These are phyloP conservation scores for Catharus minimus DNA, from an alignment of 2,113 vertebrate genomes.

Conservation along the genomic window DNA sequence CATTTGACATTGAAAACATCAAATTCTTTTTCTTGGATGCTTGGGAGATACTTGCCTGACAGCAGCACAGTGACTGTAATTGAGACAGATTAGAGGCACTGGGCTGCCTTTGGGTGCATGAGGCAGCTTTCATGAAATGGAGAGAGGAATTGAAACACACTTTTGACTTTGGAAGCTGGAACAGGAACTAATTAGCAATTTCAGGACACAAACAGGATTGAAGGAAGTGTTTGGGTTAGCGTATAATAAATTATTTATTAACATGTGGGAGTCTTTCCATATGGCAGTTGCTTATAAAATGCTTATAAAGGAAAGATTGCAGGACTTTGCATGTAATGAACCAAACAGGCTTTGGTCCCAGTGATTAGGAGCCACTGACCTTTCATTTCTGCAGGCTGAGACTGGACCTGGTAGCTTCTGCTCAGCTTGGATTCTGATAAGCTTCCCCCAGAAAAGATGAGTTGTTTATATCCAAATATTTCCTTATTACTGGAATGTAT, in stretches of 20 bases:
- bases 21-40: conserved; percentile 5
- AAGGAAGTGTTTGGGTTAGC: conserved; percentile 5
- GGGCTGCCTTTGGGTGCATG: conserved; percentile 29
- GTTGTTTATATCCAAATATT: not conserved
- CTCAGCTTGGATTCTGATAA: not conserved
- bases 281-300: conserved; percentile 11
- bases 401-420: not conserved
- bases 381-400: not conserved
- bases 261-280: not conserved
- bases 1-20: conserved; percentile 34
- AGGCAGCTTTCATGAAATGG: conserved; percentile 23
- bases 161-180: conserved; percentile 35
- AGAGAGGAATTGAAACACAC: conserved; percentile 50
- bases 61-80: conserved; percentile 12
- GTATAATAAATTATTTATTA: conserved; percentile 26
- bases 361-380: not conserved
- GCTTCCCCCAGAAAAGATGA: not conserved
- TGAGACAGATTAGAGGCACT: conserved; percentile 54
- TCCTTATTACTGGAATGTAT: not conserved
- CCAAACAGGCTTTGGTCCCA: not conserved
- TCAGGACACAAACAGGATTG: conserved; percentile 51
- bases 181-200: conserved; percentile 65
- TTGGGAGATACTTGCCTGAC: conserved; percentile 27
- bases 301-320: not conserved
- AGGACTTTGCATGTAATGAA: not conserved